phyloP scores from a whole-genome alignment of 2,888 invertebrate species.

The Sphaeridia pumilis region DNA sequence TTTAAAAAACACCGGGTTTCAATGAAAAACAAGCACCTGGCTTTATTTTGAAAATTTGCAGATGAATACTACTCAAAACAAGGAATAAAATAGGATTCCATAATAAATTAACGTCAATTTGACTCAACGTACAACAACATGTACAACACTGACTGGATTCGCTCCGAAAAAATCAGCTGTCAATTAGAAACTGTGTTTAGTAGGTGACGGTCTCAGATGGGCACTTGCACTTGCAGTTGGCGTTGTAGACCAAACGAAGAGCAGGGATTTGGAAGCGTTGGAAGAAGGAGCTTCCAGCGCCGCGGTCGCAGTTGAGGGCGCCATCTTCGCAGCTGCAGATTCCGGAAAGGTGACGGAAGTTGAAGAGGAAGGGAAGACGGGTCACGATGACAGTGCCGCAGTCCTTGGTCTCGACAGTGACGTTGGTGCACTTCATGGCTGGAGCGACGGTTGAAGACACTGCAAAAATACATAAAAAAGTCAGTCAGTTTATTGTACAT shows the following conservation, averaged over 20 bases:
- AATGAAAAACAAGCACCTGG: too few species aligned
- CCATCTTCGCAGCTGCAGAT: slow-evolving; percentile 11
- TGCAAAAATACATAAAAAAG: background rate
- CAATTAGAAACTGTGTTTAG: too few species aligned
- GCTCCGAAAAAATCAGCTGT: too few species aligned
- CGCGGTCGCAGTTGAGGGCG: slow-evolving; percentile 11
- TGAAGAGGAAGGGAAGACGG: slow-evolving; percentile 16
- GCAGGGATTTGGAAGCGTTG: slow-evolving; percentile 14
- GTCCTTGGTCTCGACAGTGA: slow-evolving; percentile 8
- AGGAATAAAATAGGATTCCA: too few species aligned
- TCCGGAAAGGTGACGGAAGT: slow-evolving; percentile 7
- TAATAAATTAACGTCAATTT: too few species aligned
- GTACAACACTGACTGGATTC: too few species aligned
- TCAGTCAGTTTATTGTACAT: too few species aligned
- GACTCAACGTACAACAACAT: too few species aligned
- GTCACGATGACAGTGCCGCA: slow-evolving; percentile 16
- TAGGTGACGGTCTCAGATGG: too few species aligned
- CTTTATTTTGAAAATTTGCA: too few species aligned
- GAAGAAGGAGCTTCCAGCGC: slow-evolving; percentile 9
- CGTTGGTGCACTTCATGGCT: slow-evolving; percentile 7
- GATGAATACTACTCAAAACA: too few species aligned
- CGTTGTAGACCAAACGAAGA: slow-evolving; percentile 12
- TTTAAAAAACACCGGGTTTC: too few species aligned
- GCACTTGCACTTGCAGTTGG: slow-evolving; percentile 16
- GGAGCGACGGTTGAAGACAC: background rate